Base-by-base conservation (phyloP, 2,113 vertebrate species). In the Ameiurus melas region DNA sequence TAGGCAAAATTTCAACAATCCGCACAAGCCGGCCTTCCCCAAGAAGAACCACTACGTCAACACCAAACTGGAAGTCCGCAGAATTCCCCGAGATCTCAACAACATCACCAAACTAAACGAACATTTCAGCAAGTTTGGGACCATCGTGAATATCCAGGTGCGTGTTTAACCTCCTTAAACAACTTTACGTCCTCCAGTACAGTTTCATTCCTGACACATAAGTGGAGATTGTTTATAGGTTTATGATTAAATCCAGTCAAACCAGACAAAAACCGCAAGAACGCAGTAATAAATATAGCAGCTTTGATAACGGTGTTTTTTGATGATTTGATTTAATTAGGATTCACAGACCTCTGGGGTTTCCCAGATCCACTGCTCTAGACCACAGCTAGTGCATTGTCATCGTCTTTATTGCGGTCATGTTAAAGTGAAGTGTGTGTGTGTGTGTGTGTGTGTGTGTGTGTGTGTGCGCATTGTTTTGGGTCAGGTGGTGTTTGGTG, bases 101-200 rank as follows among this genome's bases (percentile, higher is more conserved):
- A 99, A 97, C 90, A 99, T 99, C 91, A 97, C 98, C 70, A 97
- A 98, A 90, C 96, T 99, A 91, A 99, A 99, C 0, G 98, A 98
- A 90, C 98, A 99, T 90, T 99, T 99, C 95, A 98, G 97, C 95
- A 99, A 98, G 93, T 99, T 99, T 94, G 98, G 98, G 92, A 99
- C 97, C 78, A 99, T 99, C 80, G 97, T 99, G 83, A 99, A 99
- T 87, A 99, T 99, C 90, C 98, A 99, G 98, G 98, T 99, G 95
- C 9, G 2, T 8, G 58, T 39, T 14, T 43, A 33, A 43, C 4
- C 17, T 36, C 4, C 17, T n/a, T n/a, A 14, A 77, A 81, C 36
- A 33, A 13, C 17, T 39, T 80, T 30, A 51, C 9, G 10, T 51
- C 47, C 47, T 25, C 10, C 51, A 30, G 14, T 55, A 10, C 13